Base-by-base conservation (phyloP, 2,797 vertebrate species). In the Xiphorhynchus erythropygius region DNA sequence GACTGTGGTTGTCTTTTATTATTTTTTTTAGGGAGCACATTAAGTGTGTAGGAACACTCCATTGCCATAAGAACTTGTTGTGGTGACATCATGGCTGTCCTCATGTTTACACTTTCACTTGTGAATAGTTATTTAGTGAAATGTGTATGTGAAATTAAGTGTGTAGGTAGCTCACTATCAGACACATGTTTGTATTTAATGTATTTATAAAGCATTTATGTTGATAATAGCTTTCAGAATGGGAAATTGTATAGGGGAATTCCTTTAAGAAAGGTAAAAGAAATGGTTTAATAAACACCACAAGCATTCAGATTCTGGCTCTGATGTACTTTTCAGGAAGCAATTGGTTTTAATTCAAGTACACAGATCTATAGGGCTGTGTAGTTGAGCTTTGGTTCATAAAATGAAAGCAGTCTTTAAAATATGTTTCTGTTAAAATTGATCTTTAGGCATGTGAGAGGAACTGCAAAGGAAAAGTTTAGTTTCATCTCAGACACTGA, bases 1-100 rank as follows among this genome's bases (percentile, higher is more conserved):
- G 24, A 27, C 68, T 44, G 39, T 44, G 42, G 18, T 57, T 0
- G 0, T 27, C n/a, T 59, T 28, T 11, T 35, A 22, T 55, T 55
- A 7, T 28, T 42, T 71, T 42, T 44, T 62, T 44, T 68, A 22
- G n/a, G 35, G 37, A 78, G 15, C 8, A 12, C 8, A 1, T 52
- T 35, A 81, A 84, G 23, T 64, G 14, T 27, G 30, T 64, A 60
- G 62, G 81, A 78, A 63, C n/a, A 23, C 17, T 15, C 60, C 21
- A 19, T 47, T 52, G 42, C 28, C 4, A 0, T 39, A n/a, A 49
- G 25, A 74, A 59, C 39, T 69, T 56, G 8, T 67, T 35, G 17
- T 39, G 22, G 37, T 67, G 47, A 37, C 30, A 35, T 64, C 8
- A 8, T 74, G 65, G 11, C 60, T 33, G 22, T 63, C 28, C 33